Evolutionary conservation across 2,888 invertebrate genomes (phyloP).

Genomic region (Panzeria rudis): DNA sequence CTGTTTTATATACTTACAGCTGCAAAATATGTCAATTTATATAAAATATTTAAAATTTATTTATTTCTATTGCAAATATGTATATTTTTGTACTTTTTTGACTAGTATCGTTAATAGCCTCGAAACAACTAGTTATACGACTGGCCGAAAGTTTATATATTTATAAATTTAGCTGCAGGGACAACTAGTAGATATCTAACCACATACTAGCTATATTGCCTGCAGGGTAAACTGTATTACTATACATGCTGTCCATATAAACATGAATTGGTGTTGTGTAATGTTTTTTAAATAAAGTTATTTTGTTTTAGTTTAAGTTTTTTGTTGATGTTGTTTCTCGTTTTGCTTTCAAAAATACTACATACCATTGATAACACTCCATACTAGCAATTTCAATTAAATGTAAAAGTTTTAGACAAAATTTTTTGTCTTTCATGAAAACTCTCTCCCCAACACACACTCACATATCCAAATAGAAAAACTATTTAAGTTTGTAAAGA

Average conservation of each 20-base stretch:
- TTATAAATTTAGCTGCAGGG: too few species aligned
- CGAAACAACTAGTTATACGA: too few species aligned
- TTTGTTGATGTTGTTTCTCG: slow-evolving; percentile 5
- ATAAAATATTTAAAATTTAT: too few species aligned
- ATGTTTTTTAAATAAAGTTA: slow-evolving; percentile 61
- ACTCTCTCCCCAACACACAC: neutral
- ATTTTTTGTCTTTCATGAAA: slow-evolving; percentile 36
- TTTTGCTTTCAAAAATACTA: neutral
- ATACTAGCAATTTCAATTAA: slow-evolving; percentile 65
- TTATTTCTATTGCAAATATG: too few species aligned
- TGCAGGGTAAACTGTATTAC: neutral
- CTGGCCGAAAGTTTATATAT: too few species aligned
- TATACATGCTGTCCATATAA: neutral
- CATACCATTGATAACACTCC: too few species aligned
- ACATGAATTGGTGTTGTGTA: slow-evolving; percentile 44
- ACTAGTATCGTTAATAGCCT: too few species aligned
- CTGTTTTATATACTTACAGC: too few species aligned
- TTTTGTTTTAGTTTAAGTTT: slow-evolving; percentile 30
- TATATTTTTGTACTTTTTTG: too few species aligned
- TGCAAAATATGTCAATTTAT: too few species aligned
- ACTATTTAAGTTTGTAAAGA: slow-evolving; percentile 18
- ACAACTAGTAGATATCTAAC: too few species aligned
- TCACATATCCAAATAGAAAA: slow-evolving; percentile 1
- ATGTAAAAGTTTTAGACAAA: slow-evolving; percentile 61
- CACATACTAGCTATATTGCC: too few species aligned